These are phyloP conservation scores for Drosophila melanosoma DNA, from an alignment of 2,888 invertebrate species.

Conservation along the genomic window DNA sequence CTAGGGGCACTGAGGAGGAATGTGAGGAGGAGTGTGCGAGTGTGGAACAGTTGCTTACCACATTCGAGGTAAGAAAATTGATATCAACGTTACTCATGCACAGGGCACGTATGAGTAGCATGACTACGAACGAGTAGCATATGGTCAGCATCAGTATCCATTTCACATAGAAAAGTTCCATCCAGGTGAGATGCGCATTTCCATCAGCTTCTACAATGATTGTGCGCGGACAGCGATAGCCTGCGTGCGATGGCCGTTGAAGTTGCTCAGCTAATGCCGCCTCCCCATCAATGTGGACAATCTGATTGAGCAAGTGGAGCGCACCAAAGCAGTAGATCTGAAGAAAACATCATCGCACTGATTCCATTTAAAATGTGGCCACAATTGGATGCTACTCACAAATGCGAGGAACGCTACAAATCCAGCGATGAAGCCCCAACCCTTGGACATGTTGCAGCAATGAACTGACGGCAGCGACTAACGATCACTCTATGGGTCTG, in stretches of 20 bases:
- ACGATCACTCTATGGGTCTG: neutral
- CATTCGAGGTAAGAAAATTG: conserved; percentile 50
- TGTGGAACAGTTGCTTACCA: conserved; percentile 45
- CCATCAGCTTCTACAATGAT: conserved; percentile 22
- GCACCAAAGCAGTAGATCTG: conserved; percentile 60
- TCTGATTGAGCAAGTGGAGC: conserved; percentile 55
- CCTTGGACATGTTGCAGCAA: conserved; percentile 50
- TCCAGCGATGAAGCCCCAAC: conserved; percentile 46
- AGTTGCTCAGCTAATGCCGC: neutral
- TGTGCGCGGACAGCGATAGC: conserved; percentile 34
- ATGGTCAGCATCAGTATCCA: conserved; percentile 59
- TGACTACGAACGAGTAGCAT: conserved; percentile 47
- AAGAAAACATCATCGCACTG: neutral
- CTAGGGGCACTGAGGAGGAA: neutral
- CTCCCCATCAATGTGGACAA: conserved; percentile 43
- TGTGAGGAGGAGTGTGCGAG: no score
- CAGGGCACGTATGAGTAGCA: conserved; percentile 60
- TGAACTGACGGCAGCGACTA: conserved; percentile 35
- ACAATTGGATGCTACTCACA: conserved; percentile 39
- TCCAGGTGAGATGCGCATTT: conserved; percentile 43
- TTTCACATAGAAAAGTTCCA: conserved; percentile 59
- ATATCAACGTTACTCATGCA: conserved; percentile 57
- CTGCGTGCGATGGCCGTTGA: neutral
- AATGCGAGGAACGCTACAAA: conserved; percentile 55
- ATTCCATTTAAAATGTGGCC: no score